phyloP scores from a whole-genome alignment of 2,797 vertebrate species.

The Ambastaia sidthimunki region DNA sequence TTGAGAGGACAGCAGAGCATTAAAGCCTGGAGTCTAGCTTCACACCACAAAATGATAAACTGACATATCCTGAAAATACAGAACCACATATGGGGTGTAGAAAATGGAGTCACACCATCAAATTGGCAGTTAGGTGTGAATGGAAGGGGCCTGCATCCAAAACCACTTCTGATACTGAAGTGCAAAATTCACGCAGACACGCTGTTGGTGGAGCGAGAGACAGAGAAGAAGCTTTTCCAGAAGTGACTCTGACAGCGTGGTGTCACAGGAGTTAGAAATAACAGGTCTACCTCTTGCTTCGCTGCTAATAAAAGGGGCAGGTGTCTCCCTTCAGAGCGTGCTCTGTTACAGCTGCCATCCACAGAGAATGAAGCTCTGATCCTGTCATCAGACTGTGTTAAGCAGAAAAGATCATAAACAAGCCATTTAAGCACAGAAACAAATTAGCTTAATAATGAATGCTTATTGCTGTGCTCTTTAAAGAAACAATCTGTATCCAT shows the following conservation, averaged over 20 bases:
- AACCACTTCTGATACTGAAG: constrained; percentile 41
- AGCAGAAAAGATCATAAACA: constrained; percentile 6
- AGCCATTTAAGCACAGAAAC: constrained; percentile 18
- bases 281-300: constrained; percentile 35
- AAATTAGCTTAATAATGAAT: constrained; percentile 11
- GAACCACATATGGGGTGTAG: neutral
- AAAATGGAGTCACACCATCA: constrained; percentile 27
- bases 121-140: constrained; percentile 51
- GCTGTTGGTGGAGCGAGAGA: neutral
- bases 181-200: constrained; percentile 50
- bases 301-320: constrained; percentile 25
- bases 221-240: constrained; percentile 20
- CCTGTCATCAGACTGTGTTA: neutral
- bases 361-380: neutral
- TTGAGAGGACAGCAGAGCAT: neutral
- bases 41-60: neutral
- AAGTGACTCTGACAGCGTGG: constrained; percentile 33
- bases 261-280: constrained; percentile 33
- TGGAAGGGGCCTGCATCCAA: constrained; percentile 36
- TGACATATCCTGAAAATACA: neutral
- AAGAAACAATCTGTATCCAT: neutral
- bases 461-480: neutral
- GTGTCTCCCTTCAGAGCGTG: constrained; percentile 1
- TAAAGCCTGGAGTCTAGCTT: neutral
- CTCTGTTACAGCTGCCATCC: neutral